These are phyloP conservation scores for Chloroclysta siterata DNA, from an alignment of 2,888 invertebrate species.

Conservation along the genomic window DNA sequence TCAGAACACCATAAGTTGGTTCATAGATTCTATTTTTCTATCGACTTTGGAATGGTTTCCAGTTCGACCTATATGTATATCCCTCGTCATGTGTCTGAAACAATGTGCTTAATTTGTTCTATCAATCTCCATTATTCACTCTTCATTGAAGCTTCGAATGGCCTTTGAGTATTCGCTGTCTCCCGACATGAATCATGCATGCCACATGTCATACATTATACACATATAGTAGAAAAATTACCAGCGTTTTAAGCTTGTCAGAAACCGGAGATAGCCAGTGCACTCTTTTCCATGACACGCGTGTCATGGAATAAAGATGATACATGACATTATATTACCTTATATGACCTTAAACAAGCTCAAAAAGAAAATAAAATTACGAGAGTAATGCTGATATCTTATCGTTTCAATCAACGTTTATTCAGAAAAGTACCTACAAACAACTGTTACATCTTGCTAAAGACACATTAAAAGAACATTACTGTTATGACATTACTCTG, in stretches of 20 bases:
- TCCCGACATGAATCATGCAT: background rate
- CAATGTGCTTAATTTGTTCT: slow-evolving; percentile 1
- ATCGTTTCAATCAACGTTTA: no score
- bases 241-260: background rate
- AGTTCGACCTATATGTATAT: background rate
- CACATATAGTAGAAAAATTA: background rate
- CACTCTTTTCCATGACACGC: background rate
- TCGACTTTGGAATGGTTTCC: background rate
- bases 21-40: background rate
- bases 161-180: background rate
- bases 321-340: no score
- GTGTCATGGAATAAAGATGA: no score
- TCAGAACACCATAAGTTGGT: background rate
- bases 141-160: slow-evolving; percentile 2
- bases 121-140: slow-evolving; percentile 7
- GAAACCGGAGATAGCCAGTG: background rate
- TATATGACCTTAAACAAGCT: background rate
- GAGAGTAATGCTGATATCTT: no score
- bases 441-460: background rate
- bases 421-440: background rate
- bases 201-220: background rate
- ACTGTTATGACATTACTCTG: background rate
- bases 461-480: background rate
- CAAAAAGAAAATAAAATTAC: no score
- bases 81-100: background rate